Conservation (phyloP, 2,113 vertebrate species). For the Piaya cayana region DNA sequence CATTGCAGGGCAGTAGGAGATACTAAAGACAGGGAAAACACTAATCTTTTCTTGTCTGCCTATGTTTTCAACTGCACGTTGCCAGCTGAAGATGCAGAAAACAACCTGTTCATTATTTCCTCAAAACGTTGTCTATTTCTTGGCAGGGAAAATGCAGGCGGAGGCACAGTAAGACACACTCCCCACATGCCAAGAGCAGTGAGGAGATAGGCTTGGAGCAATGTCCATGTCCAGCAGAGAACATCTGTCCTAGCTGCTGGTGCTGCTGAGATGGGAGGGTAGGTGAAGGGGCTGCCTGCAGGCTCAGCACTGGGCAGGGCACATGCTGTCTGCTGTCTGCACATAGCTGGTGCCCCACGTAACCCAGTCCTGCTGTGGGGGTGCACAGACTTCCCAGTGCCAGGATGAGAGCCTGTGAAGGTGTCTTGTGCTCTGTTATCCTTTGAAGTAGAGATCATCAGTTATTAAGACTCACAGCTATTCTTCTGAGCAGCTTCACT, state of each 20-base stretch:
- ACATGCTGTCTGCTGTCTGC: neutral
- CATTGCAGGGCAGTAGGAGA: neutral
- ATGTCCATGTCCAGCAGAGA: neutral
- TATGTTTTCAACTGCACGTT: neutral
- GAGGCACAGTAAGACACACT: neutral
- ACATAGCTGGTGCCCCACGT: rapidly evolving
- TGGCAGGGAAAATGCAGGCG: neutral
- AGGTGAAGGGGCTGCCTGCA: neutral
- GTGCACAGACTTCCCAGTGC: neutral
- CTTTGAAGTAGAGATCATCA: neutral
- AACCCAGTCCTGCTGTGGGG: neutral
- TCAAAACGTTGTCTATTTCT: neutral
- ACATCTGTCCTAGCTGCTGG: neutral
- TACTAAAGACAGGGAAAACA: neutral
- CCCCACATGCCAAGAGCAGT: neutral
- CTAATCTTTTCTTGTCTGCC: neutral
- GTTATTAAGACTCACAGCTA: neutral
- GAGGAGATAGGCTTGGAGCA: neutral
- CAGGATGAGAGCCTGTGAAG: rapidly evolving
- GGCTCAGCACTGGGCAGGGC: neutral
- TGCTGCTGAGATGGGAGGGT: neutral
- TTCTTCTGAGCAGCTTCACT: neutral
- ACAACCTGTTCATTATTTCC: neutral
- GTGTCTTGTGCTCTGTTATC: neutral
- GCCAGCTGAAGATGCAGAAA: neutral